A percentile compares a stretch with the other conserved stretches of the same genome.
These are phyloP conservation scores for Chamaea fasciata DNA, from an alignment of 2,113 vertebrate species.

Conservation along the genomic window DNA sequence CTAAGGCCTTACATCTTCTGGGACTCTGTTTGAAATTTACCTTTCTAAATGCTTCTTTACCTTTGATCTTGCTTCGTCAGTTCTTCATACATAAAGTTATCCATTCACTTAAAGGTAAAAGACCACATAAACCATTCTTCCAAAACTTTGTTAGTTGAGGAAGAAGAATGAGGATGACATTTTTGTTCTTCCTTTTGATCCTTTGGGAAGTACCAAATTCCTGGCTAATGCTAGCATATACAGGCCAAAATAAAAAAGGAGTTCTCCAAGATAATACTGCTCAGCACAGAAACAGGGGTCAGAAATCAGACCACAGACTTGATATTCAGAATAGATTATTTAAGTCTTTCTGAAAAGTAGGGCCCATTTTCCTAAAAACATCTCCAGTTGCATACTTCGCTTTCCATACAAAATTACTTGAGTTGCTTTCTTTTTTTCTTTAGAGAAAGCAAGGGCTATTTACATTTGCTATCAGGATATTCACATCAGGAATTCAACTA, in stretches of 20 bases:
- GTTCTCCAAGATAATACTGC: background rate
- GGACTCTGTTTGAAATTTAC: background rate
- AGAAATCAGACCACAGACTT: background rate
- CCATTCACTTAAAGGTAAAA: background rate
- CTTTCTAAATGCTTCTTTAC: background rate
- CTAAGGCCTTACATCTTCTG: background rate
- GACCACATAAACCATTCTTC: background rate
- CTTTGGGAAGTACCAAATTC: background rate
- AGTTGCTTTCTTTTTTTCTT: background rate
- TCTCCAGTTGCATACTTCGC: background rate
- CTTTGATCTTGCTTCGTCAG: background rate
- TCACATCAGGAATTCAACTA: constrained; percentile 17
- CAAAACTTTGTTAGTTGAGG: background rate
- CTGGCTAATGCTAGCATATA: background rate
- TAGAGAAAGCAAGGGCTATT: constrained; percentile 31
- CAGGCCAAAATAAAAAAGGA: background rate
- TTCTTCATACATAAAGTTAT: background rate
- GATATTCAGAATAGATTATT: background rate
- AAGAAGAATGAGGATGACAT: background rate
- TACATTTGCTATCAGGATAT: constrained; percentile 26
- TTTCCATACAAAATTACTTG: background rate
- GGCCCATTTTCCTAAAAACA: background rate
- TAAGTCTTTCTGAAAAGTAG: background rate
- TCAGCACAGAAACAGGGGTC: background rate
- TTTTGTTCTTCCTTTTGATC: background rate